phyloP scores from a whole-genome alignment of 2,888 invertebrate species.

The Trichopoda pennipes region DNA sequence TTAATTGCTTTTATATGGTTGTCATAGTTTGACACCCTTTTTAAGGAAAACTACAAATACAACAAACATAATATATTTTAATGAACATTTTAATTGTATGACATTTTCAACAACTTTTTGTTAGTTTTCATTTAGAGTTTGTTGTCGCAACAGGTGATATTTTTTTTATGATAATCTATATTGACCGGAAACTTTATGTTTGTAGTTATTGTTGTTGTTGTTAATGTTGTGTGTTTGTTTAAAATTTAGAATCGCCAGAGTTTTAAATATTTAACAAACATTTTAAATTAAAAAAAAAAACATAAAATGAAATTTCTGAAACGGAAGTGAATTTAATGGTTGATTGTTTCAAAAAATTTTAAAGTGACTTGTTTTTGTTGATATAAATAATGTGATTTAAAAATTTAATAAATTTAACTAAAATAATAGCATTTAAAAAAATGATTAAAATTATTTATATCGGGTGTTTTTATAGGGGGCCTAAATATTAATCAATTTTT shows the following conservation, averaged over 20 bases:
- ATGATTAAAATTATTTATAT: too few relatives aligned
- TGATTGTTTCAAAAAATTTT: slow-evolving; percentile 32
- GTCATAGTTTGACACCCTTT: slow-evolving; percentile 33
- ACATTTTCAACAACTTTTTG: slow-evolving; percentile 13
- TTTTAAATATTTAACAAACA: slow-evolving; percentile 35
- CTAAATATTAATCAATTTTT: too few relatives aligned
- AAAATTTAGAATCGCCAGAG: slow-evolving; percentile 27
- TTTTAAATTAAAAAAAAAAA: neutral
- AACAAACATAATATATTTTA: slow-evolving; percentile 1
- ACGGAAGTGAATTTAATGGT: slow-evolving; percentile 61
- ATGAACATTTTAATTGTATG: neutral
- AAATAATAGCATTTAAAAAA: too few relatives aligned
- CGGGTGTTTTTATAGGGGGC: too few relatives aligned
- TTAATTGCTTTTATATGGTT: neutral
- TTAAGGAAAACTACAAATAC: slow-evolving; percentile 7
- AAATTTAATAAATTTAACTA: too few relatives aligned
- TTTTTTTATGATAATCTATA: slow-evolving; percentile 18
- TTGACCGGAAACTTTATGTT: slow-evolving; percentile 58
- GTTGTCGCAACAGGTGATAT: slow-evolving; percentile 53
- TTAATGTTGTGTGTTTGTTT: slow-evolving; percentile 15
- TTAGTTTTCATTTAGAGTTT: slow-evolving; percentile 51
- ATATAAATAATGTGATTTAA: slow-evolving; percentile 11
- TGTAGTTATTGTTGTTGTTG: slow-evolving; percentile 37
- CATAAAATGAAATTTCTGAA: slow-evolving; percentile 24
- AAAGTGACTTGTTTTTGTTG: neutral